A percentile compares a stretch with the other conserved stretches of the same genome.
Conservation (phyloP, 2,113 vertebrate species). For the Brachyhypopomus occidentalis region DNA sequence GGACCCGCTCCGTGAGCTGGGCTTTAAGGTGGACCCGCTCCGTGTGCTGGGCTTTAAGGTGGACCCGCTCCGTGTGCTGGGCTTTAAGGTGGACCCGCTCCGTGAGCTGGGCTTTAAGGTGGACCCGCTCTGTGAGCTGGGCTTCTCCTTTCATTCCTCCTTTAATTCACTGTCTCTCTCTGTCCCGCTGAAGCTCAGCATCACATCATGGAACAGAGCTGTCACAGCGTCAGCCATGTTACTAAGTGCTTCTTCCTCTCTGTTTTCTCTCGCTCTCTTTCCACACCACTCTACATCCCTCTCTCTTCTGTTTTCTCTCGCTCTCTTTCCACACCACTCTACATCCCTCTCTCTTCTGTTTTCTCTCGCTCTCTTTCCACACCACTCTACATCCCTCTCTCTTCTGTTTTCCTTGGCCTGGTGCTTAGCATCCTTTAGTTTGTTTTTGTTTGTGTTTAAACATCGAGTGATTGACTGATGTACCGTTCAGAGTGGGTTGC, state of each 20-base stretch:
- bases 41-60: no score
- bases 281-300: slow-evolving; percentile 11
- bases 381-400: no score
- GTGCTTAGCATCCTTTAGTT: neutral
- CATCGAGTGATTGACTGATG: neutral
- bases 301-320: slow-evolving; percentile 39
- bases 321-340: slow-evolving; percentile 31
- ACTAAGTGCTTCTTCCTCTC: slow-evolving; percentile 1
- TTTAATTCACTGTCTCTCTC: slow-evolving; percentile 3
- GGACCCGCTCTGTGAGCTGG: neutral
- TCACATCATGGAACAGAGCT: slow-evolving; percentile 48
- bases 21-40: no score
- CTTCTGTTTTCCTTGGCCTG: neutral
- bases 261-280: slow-evolving; percentile 36
- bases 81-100: no score
- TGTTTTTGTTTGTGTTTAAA: neutral
- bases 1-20: no score
- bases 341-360: neutral
- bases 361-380: slow-evolving; percentile 37
- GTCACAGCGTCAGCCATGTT: slow-evolving; percentile 30
- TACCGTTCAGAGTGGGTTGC: neutral
- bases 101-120: no score
- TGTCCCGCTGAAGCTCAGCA: slow-evolving; percentile 26
- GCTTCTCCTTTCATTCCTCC: neutral
- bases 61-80: no score